Evolutionary conservation across 1,140 invertebrate genomes (phyloP), one percentile per base, ranked within the genome.

Genomic region (Platyura marginata): DNA sequence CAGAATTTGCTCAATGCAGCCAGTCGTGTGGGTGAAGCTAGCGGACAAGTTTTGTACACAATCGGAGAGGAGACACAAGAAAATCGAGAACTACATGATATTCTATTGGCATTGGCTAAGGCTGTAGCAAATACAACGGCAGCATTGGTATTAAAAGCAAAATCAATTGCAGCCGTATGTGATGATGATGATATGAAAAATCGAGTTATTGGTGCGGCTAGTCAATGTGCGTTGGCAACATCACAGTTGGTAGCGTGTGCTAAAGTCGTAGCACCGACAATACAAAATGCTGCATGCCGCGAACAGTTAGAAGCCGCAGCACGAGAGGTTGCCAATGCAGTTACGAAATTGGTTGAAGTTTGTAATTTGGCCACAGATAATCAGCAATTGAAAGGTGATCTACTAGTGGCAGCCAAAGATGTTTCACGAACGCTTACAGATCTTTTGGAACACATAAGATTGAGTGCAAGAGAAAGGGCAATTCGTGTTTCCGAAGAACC

Each of bases 171-270:
- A 0, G 80, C 83, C 5, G 87, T 81, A 39, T 91, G 90, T 53
- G 72, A 76, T 9, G 74, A 79, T 48, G 77, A 81, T 29, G 70
- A 74, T 34, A 74, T 72, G 0, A 79, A 84, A 52, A 94, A 96
- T 62, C 72, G 75, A 48, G 89, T 98, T 2, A 97, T 98, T 49
- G 81, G 80, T 9, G 84, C 89, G 0, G 95, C 95, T 0, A 96
- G 92, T 1, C 82, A 97, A 61, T 95, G 92, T 63, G 95, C 95
- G 1, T 66, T 98, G 21, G 89, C 92, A 1, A 98, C 95, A 1
- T 96, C 91, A 22, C 95, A 98, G 59, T 67, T 98, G 1, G 93
- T 98, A 1, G 92, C 95, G 0, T 97, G 92, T 58, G 88, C 95
- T 10, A 97, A 97, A 69, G 81, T 87, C n/a, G 81, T 87, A 2